A percentile compares a stretch with the other conserved stretches of the same genome.
These are phyloP conservation scores for Drosophila cyrtoloma DNA, from an alignment of 2,888 invertebrate genomes.

Conservation along the genomic window DNA sequence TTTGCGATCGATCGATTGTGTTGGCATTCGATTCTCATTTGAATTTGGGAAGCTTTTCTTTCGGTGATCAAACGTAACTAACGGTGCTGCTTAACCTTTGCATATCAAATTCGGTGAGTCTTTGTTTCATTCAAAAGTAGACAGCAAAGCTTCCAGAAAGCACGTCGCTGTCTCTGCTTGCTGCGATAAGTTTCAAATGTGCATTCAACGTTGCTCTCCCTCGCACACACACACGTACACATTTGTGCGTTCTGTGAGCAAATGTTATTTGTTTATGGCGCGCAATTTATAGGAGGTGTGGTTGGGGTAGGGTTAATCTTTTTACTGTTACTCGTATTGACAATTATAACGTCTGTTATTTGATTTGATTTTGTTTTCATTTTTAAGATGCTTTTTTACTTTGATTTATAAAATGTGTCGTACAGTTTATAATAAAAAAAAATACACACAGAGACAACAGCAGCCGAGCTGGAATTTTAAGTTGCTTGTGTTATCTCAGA, in stretches of 20 bases:
- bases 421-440: slow-evolving; percentile 6
- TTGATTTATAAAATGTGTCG: slow-evolving; percentile 17
- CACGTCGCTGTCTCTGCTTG: slow-evolving; percentile 31
- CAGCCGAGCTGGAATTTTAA: slow-evolving; percentile 13
- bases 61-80: slow-evolving; percentile 25
- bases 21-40: slow-evolving; percentile 23
- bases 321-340: slow-evolving; percentile 24
- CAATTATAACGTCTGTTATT: slow-evolving; percentile 17
- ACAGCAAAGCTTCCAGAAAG: slow-evolving; percentile 45
- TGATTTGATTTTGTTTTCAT: slow-evolving; percentile 19
- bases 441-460: slow-evolving; percentile 7
- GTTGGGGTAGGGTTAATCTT: slow-evolving; percentile 69
- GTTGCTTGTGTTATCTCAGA: slow-evolving; percentile 45
- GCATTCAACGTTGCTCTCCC: slow-evolving; percentile 55
- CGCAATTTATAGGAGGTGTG: slow-evolving; percentile 50
- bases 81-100: slow-evolving; percentile 21
- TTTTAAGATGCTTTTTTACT: slow-evolving; percentile 25
- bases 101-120: slow-evolving; percentile 17
- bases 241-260: neutral
- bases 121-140: slow-evolving; percentile 29
- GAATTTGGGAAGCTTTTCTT: slow-evolving; percentile 38
- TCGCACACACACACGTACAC: slow-evolving; percentile 1
- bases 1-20: slow-evolving; percentile 41
- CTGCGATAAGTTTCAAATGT: slow-evolving; percentile 49
- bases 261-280: slow-evolving; percentile 72